Evolutionary conservation across 2,797 vertebrate genomes (phyloP), one percentile per base, ranked within the genome.

Genomic region (Cossypha dichroa): DNA sequence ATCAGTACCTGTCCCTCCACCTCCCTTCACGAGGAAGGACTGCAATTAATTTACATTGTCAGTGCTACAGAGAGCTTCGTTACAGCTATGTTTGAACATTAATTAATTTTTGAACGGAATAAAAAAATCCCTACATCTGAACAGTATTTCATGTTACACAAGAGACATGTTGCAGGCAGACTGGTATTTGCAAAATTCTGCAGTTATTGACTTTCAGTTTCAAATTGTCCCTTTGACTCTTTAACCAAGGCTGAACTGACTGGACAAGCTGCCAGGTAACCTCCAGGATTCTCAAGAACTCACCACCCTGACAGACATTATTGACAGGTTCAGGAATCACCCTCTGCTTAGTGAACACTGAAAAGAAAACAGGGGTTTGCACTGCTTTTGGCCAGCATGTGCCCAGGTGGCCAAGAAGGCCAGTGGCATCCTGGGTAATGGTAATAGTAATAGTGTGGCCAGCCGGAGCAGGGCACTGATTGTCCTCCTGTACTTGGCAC

Each of bases 401-500:
- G 33, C 56, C 56, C 48, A n/a, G 18, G 33, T 62, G 67, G 15
- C 40, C 23, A 15, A 15, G 58, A 67, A 51, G 45, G 22, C 52
- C n/a, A 19, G 1, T 9, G 38, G n/a, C 52, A 59, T 17, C 54
- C 70, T 59, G 54, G 52, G 46, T 11, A 15, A n/a, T n/a, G 52
- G 54, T 11, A 15, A 38, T 28, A 75, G 54, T 6, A 52, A 14
- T 2, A 2, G 46, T 13, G n/a, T n/a, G 28, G n/a, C 62, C 72
- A 59, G 45, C 38, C 52, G 38, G 54, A 59, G 5, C 13, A 51
- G 62, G 36, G 52, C 45, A 59, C 52, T 3, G n/a, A 38, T n/a
- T 67, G 12, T 51, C 28, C 36, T 4, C 33, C 5, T 33, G 33
- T 52, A 1, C 54, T 45, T 0, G 0, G 45, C 45, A 33, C 54